Percentiles rank a stretch among this genome's conserved stretches.
Conservation (phyloP, 2,797 vertebrate species). For the Acanthurus leucopareius region DNA sequence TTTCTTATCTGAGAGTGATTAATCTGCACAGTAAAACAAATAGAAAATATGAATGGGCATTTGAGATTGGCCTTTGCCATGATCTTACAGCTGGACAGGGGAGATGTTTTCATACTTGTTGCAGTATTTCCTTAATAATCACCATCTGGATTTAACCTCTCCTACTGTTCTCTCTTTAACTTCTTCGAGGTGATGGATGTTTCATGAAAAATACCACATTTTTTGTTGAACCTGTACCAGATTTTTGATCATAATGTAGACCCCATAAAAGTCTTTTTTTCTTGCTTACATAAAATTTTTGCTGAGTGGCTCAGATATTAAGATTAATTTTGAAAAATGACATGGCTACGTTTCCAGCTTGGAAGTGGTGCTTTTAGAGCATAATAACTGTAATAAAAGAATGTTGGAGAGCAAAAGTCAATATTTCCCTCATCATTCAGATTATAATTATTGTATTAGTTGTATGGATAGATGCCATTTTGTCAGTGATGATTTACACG, state of each 20-base stretch:
- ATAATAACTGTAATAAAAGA: conserved; percentile 3
- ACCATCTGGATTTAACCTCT: background rate
- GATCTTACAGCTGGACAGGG: background rate
- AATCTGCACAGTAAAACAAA: too few species aligned
- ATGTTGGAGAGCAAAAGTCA: conserved; percentile 1
- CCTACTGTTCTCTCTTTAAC: background rate
- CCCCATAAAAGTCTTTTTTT: background rate
- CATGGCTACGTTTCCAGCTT: background rate
- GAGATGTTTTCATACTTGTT: background rate
- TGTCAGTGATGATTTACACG: background rate
- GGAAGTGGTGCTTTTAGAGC: background rate
- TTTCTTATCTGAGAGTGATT: too few species aligned
- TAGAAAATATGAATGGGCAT: background rate
- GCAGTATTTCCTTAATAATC: too few species aligned
- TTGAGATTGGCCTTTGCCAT: background rate
- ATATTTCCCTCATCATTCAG: background rate
- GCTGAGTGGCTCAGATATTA: background rate
- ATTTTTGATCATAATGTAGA: background rate
- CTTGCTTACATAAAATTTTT: background rate
- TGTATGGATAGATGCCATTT: background rate
- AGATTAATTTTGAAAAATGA: background rate
- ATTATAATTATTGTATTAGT: conserved; percentile 2
- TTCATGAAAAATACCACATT: background rate
- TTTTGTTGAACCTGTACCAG: too few species aligned
- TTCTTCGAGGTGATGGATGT: background rate